Base-by-base conservation (phyloP, 1,140 invertebrate genomes). In the Meloidogyne floridensis region DNA sequence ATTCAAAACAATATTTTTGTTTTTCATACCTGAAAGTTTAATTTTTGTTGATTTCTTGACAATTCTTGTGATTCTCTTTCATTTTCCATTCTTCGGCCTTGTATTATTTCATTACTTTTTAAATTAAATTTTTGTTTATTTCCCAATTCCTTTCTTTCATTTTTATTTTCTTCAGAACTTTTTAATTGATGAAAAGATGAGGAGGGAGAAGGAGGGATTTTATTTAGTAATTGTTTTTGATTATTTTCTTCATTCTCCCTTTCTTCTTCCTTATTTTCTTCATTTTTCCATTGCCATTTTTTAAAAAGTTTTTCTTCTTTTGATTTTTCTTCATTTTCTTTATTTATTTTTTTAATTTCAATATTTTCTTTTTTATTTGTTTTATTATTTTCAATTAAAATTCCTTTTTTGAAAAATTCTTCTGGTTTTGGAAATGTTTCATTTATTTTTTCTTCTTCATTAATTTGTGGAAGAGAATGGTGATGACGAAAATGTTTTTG, bases 211-310 rank as follows among this genome's bases (percentile, higher is more conserved):
- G 15, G 7, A 65, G 59, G 59, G n/a, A 65, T 8, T 65, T n/a
- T 65, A n/a, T 65, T 65, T 18, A 65, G 56, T 59, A 32, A 32
- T 32, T 59, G 56, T 59, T 65, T 65, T 65, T 65, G 6, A n/a
- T 65, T n/a, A n/a, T 65, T 65, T n/a, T 6, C 7, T 65, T 65
- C 7, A n/a, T 65, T n/a, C n/a, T 65, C 13, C n/a, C 2, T n/a
- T 65, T 65, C 7, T n/a, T 65, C 7, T 65, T 65, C 13, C 18
- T 65, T 2, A n/a, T n/a, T 59, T 59, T 59, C 13, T 65, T 65
- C 56, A 65, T 65, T n/a, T 65, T 65, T 65, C 59, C 59, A 65
- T n/a, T 65, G 4, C 59, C 59, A 65, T 65, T 65, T 65, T 65
- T 65, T 15, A 4, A 65, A 65, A 65, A 8, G 7, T 47, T 65